Base-by-base conservation (phyloP, 2,113 vertebrate genomes). In the Apus apus region DNA sequence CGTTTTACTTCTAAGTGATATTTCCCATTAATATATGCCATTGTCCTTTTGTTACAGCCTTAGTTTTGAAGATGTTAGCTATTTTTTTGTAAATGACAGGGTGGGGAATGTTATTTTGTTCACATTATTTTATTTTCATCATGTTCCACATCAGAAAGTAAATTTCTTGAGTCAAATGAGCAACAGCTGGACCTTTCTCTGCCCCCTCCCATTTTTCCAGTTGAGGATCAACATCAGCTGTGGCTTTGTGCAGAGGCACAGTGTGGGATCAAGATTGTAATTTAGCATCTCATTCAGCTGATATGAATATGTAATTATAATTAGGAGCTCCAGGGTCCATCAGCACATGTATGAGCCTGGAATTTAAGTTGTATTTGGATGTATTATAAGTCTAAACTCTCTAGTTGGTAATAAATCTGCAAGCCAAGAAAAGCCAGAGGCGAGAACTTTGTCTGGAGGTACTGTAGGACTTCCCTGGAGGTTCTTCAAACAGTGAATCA, bases 381-480 rank as follows among this genome's bases (percentile, higher is more conserved):
- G 45, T 93, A 25, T 93, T 93, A 17, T 76, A 93, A 76, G 19
- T 68, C 88, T 92, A 45, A 87, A 9, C 15, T 92, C 96, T 85
- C 83, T 6, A 22, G 66, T 82, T 93, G 46, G n/a, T 85, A 62
- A 95, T 96, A 93, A 96, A 92, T 77, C 73, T 91, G 73, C 70
- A 91, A 72, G 94, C 96, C 96, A 96, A 95, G 92, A 93, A 95
- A 96, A 97, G 92, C 86, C 94, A 96, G 73, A 96, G 94, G 96
- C 4, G 79, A 96, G 92, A 96, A 96, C 88, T 96, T 94, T 84
- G 93, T 96, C 92, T 95, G 83, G 93, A 95, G 96, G 83, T 96
- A 11, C 70, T 34, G 14, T 58, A 94, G 95, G 92, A 65, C 96
- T 95, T 96, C 96, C 93, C 96, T 97, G 95, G 95, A 96, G 88